Base-by-base conservation (phyloP, 1,140 invertebrate genomes). In the Copidosoma floridanum region DNA sequence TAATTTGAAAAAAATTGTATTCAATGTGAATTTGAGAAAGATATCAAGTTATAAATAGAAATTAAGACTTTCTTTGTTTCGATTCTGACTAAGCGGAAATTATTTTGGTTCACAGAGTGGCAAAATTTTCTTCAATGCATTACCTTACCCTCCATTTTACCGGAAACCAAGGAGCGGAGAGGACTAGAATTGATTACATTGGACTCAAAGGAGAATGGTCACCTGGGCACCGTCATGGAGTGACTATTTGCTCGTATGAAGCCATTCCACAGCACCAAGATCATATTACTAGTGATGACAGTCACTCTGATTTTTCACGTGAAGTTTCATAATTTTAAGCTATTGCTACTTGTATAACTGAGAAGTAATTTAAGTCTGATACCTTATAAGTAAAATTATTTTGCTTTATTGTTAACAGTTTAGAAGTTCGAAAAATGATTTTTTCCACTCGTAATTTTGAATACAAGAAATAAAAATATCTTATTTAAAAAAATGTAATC, bases 151-250 rank as follows among this genome's bases (percentile, higher is more conserved):
- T 98, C 67, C 88, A 97, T 78, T 95, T 98, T 75, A 92, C 91
- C 6, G 84, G 81, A 21, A 97, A 95, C 78, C 93, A 90, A 80
- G 93, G 93, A 35, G 85, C 83, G 24, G 93, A 95, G 40, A 86
- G 80, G 52, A 94, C 94, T 1, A 86, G 85, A 72, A 87, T 98
- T 57, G 94, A 93, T 72, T 98, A 98, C 72, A 97, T 98, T 74
- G 95, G 95, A 12, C 82, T 98, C n/a, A 88, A 88, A 74, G 95
- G 95, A 7, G 94, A 98, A 81, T 97, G 90, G 81, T 85, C 84
- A n/a, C 85, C 89, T 69, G 88, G 85, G 0, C 91, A 91, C 71
- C 82, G 87, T 53, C 93, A 96, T 74, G 93, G 93, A 57, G 91
- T 97, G 4, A 90, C 91, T 21, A 93, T 97, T 68, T 92, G 92